A percentile compares a stretch with the other conserved stretches of the same genome.
phyloP scores from a whole-genome alignment of 2,797 vertebrate species.

The Rhabdophis nuchalis region DNA sequence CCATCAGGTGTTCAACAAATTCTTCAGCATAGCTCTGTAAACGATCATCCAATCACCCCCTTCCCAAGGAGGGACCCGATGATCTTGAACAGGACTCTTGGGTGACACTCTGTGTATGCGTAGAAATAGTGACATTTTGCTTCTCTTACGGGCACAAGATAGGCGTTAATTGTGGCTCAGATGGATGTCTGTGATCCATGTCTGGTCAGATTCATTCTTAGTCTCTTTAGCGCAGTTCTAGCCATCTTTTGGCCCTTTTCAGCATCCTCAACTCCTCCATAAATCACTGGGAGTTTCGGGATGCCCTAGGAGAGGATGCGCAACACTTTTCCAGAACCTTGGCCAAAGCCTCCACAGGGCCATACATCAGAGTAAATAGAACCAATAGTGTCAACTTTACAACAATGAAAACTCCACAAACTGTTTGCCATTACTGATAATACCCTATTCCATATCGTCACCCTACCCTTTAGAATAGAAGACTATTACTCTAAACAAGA shows the following conservation, averaged over 20 bases:
- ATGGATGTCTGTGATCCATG: background rate
- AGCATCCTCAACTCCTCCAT: background rate
- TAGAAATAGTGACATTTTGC: background rate
- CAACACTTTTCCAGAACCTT: background rate
- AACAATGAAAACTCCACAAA: background rate
- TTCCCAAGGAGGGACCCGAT: background rate
- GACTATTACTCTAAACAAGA: background rate
- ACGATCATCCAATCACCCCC: background rate
- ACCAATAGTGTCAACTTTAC: background rate
- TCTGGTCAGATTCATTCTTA: background rate
- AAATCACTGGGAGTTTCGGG: background rate
- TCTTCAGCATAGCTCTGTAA: background rate
- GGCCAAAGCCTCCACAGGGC: background rate
- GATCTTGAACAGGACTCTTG: background rate
- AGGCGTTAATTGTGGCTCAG: background rate
- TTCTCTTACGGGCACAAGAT: background rate
- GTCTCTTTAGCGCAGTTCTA: background rate
- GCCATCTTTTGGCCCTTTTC: background rate
- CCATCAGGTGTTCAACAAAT: background rate
- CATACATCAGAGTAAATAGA: background rate
- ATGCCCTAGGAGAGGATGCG: background rate
- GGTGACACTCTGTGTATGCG: background rate
- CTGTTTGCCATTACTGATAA: background rate
- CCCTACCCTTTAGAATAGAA: background rate
- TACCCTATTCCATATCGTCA: background rate